Conservation (phyloP, 2,888 invertebrate genomes). For the Dryobota labecula region DNA sequence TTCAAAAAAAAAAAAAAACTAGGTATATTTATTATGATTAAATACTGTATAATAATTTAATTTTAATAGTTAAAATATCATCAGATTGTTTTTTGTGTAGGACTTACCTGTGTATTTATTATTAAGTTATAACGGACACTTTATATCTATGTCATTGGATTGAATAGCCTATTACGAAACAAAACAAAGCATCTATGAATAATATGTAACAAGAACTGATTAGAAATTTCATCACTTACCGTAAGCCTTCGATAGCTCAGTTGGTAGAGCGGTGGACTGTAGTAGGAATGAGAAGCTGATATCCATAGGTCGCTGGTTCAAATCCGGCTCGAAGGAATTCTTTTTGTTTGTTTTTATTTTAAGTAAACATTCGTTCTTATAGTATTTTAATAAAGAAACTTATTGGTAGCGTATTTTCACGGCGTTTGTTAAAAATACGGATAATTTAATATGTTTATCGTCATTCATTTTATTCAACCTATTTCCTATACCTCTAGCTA, state of each 20-base stretch:
- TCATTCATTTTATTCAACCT: background rate
- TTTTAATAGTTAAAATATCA: background rate
- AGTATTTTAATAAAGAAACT: background rate
- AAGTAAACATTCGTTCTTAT: too few species aligned
- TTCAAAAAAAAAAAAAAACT: background rate
- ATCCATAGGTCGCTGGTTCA: slow-evolving; percentile 92
- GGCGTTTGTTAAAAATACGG: too few species aligned
- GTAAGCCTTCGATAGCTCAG: slow-evolving; percentile 90
- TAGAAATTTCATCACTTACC: rapidly evolving
- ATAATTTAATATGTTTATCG: background rate
- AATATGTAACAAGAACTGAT: rapidly evolving
- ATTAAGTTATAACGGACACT: background rate
- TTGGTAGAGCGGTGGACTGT: slow-evolving; percentile 91
- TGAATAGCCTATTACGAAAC: background rate
- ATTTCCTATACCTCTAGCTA: too few species aligned
- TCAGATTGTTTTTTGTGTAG: too few species aligned
- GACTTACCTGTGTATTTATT: background rate
- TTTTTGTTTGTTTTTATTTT: slow-evolving; percentile 53
- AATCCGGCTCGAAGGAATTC: slow-evolving; percentile 91
- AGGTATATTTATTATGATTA: background rate
- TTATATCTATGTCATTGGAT: background rate
- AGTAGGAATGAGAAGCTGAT: slow-evolving; percentile 65
- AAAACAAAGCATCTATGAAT: background rate
- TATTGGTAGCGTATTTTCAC: background rate
- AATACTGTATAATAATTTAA: background rate